Evolutionary conservation across 2,888 invertebrate species (phyloP), one percentile per base, ranked within the genome.

Genomic region (Halocaridina rubra): DNA sequence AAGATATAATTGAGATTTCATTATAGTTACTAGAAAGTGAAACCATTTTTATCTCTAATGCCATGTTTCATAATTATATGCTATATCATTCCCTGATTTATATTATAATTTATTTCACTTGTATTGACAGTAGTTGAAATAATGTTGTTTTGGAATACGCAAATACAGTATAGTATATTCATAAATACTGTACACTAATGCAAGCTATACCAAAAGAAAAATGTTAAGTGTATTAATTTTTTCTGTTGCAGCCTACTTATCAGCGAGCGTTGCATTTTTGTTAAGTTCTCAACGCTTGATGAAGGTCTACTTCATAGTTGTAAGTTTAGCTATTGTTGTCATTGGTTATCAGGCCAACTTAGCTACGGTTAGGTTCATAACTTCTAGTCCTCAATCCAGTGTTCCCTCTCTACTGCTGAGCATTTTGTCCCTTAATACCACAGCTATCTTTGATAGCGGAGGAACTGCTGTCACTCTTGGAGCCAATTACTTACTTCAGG

Each of bases 331-430:
- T 24, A 71, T 76, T n/a, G 72, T 86, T 27, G 72, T 80, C 22
- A 57, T 71, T 13, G 80, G 84, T 22, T 84, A 84, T 39, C 86
- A 86, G 69, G 75, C 59, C 39, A 86, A 86, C 39, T 76, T 86
- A 82, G 71, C 82, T 30, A 71, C 80, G n/a, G 57, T 82, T 46
- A 64, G 53, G 19, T 46, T 75, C 69, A 53, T 86, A 19, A 67
- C 82, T 0, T 57, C 86, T 7, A 30, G 79, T 16, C 77, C 82
- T 69, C 74, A 74, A 27, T 75, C 71, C 19, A 19, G 74, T 32
- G 32, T 71, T 22, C 82, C 80, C 8, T 32, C 86, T 10, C 19
- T 86, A 2, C 57, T 86, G 8, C 27, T 69, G 39, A 80, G 69
- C 13, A 24, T 84, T 4, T 71, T 86, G 13, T 80, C 86, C 24